Percentiles rank a stretch among this genome's conserved stretches.
Evolutionary conservation across 1,140 invertebrate genomes (phyloP).

Genomic region (Drosophila ficusphila): DNA sequence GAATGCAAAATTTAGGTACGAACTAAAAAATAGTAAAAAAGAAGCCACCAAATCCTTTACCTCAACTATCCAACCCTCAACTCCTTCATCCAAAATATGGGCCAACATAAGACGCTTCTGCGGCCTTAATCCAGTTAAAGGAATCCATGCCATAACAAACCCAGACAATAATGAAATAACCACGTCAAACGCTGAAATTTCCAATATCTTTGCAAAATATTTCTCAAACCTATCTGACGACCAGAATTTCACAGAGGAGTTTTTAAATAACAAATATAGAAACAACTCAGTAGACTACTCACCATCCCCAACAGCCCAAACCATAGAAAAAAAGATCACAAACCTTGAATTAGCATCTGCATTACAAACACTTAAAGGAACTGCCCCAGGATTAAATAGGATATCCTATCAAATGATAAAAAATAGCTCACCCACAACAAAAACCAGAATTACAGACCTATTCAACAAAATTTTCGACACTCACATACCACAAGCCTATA

Average conservation of each 20-base stretch:
- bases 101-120: too few species aligned
- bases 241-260: conserved; percentile 2
- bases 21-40: conserved; percentile 10
- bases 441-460: not conserved
- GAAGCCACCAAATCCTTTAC: conserved; percentile 4
- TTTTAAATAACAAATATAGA: not conserved
- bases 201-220: too few species aligned
- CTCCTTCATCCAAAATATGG: too few species aligned
- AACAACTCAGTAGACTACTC: too few species aligned
- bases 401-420: conserved; percentile 5
- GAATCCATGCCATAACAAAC: not conserved
- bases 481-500: conserved; percentile 13
- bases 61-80: not conserved
- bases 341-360: not conserved
- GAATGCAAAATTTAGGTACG: conserved; percentile 4
- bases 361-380: conserved; percentile 2
- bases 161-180: too few species aligned
- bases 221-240: too few species aligned
- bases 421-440: not conserved
- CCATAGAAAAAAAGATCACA: not conserved
- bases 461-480: conserved; percentile 10
- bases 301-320: too few species aligned
- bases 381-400: not conserved
- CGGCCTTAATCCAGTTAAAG: conserved; percentile 3
- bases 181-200: too few species aligned